Evolutionary conservation across 2,888 invertebrate species (phyloP), one percentile per base, ranked within the genome.

Genomic region (Petrolisthes manimaculis): DNA sequence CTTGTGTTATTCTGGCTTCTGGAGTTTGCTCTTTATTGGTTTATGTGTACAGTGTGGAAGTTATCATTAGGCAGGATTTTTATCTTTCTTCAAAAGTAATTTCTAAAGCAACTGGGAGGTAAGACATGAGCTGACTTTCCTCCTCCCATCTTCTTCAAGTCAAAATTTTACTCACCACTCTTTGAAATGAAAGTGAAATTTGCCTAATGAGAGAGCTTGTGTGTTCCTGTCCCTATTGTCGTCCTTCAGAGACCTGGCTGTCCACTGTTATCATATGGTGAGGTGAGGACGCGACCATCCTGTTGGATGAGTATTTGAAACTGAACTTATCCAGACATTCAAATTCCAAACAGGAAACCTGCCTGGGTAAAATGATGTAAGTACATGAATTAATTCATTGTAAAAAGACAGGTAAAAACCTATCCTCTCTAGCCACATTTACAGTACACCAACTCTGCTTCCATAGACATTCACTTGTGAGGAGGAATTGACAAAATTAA

Each of bases 191-290:
- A 81, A 67, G 80, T 74, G 81, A 86, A 81, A n/a, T 14, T 55
- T 86, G 86, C 81, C 81, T 86, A 86, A 80, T 74, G 74, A 56
- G 81, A 74, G 74, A 86, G 81, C 86, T 81, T 86, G 86, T 81
- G 54, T 86, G 86, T 86, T 86, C 86, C 86, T 83, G 74, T 78
- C 83, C 85, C 83, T 84, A 54, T 69, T 78, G 56, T 69, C 82
- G 51, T 77, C 77, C 77, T 54, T 53, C 55, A 24, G 61, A 79
- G 69, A 83, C 69, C 83, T 77, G 83, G 83, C 83, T 83, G 83
- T 83, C 83, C 83, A 83, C 69, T 83, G 86, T 86, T 71, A 86
- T 69, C 74, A 85, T 56, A 78, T 75, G 56, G 74, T 69, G 82
- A 78, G 82, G 83, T 69, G 67, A 83, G 61, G 83, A 86, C 37